phyloP scores from a whole-genome alignment of 2,113 vertebrate genomes.

The Callopanchax toddi region DNA sequence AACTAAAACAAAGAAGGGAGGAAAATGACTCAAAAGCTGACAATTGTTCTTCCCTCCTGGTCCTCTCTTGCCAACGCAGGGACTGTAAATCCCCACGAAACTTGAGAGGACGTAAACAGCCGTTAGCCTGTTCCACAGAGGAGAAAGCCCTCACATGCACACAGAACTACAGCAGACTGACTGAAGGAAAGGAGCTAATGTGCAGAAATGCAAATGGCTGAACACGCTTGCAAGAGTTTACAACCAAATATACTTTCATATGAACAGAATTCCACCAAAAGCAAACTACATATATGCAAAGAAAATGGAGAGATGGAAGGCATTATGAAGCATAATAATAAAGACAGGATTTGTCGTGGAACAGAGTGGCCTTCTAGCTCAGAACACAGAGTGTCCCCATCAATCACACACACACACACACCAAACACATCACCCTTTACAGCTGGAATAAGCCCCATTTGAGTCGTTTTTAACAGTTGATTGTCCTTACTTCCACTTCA shows the following conservation, averaged over 20 bases:
- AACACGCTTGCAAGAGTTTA: background rate
- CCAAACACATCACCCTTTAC: background rate
- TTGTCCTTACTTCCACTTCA: too few species aligned
- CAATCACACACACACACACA: background rate
- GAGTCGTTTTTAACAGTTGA: background rate
- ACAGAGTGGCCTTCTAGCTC: background rate
- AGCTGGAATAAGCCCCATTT: background rate
- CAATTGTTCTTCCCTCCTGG: slow-evolving; percentile 17
- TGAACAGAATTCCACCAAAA: background rate
- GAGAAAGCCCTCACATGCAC: slow-evolving; percentile 5
- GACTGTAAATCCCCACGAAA: slow-evolving; percentile 66
- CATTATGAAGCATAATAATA: slow-evolving; percentile 1
- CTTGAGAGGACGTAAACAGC: slow-evolving; percentile 64
- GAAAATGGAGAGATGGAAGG: background rate
- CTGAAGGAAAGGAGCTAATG: slow-evolving; percentile 8
- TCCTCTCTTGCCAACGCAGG: slow-evolving; percentile 26
- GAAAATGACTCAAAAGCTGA: slow-evolving; percentile 29
- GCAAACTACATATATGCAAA: background rate
- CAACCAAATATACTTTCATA: background rate
- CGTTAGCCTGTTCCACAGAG: slow-evolving; percentile 34
- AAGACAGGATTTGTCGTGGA: slow-evolving; percentile 14
- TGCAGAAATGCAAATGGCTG: slow-evolving; percentile 10
- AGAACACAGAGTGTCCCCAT: background rate
- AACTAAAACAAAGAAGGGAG: slow-evolving; percentile 12
- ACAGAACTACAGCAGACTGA: background rate